Conservation (phyloP, 2,888 invertebrate species). For the Mylabris sibirica region DNA sequence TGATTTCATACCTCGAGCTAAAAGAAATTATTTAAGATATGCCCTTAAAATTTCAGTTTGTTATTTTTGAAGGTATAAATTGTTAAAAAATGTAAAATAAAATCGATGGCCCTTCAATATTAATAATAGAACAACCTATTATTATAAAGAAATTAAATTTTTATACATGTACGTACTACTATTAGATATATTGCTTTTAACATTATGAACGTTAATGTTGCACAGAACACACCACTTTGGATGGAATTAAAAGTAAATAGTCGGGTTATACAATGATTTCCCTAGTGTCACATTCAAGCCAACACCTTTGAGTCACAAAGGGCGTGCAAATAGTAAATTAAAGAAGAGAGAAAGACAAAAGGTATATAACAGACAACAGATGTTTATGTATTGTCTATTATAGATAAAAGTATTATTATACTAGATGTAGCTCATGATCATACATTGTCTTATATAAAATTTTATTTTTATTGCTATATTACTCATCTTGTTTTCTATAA, state of each 20-base stretch:
- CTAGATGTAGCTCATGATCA: too few species aligned
- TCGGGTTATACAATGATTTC: slow-evolving; percentile 42
- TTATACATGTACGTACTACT: neutral
- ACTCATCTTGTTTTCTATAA: too few species aligned
- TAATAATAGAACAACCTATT: neutral
- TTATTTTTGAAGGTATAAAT: too few species aligned
- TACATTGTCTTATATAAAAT: too few species aligned
- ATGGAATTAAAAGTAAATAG: slow-evolving; percentile 44
- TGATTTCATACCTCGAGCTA: too few species aligned
- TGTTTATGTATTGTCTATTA: neutral
- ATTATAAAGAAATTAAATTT: neutral
- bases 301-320: slow-evolving; percentile 21
- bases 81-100: too few species aligned
- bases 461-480: too few species aligned
- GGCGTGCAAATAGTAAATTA: neutral
- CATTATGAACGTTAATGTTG: neutral
- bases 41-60: too few species aligned
- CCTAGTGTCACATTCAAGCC: slow-evolving; percentile 38
- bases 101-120: too few species aligned
- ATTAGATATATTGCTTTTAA: neutral
- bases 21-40: too few species aligned
- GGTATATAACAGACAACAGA: neutral
- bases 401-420: neutral
- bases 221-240: slow-evolving; percentile 34
- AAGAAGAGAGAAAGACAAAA: neutral